Evolutionary conservation across 2,888 invertebrate species (phyloP), one percentile per base, ranked within the genome.

Genomic region (Trichogramma dendrolimi): DNA sequence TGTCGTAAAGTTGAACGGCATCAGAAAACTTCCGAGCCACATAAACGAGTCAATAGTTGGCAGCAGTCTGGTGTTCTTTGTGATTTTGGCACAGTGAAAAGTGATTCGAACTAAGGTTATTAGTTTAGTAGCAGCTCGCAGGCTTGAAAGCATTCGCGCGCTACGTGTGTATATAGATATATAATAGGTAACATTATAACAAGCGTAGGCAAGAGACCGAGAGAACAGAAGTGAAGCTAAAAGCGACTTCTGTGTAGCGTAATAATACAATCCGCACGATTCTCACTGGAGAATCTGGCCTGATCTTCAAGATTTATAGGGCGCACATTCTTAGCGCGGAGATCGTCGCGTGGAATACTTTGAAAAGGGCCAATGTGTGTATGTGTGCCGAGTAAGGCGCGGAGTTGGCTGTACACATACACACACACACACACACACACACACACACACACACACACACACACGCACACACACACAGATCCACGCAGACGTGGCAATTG

Each of bases 31-130:
- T 27, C 27, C 27, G 27, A 27, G 27, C 27, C 27, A 27, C 27
- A 27, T 27, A 27, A 27, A 27, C 27, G 27, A 27, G 27, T 27
- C 27, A 27, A 27, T 27, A 27, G 27, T 27, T 27, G 27, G 27
- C 27, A 27, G 27, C 27, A 27, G 27, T 27, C 27, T 27, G 27
- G 27, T 27, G 27, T 27, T 27, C 27, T 27, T 27, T 27, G 27
- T 27, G 27, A 27, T 27, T 27, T 27, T 27, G 27, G 27, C 27
- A 3, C 27, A 27, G 55, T 61, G 65, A 66, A 68, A 68, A 70
- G 67, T 67, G 66, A 69, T 69, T 68, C 64, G 64, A 69, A 69
- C 69, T 68, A 68, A 68, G 66, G 62, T 66, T 64, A 71, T 71
- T 71, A 71, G 69, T 71, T 71, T 67, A 67, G 67, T 65, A 66